phyloP scores from a whole-genome alignment of 2,797 vertebrate species.

The Pangasius djambal region DNA sequence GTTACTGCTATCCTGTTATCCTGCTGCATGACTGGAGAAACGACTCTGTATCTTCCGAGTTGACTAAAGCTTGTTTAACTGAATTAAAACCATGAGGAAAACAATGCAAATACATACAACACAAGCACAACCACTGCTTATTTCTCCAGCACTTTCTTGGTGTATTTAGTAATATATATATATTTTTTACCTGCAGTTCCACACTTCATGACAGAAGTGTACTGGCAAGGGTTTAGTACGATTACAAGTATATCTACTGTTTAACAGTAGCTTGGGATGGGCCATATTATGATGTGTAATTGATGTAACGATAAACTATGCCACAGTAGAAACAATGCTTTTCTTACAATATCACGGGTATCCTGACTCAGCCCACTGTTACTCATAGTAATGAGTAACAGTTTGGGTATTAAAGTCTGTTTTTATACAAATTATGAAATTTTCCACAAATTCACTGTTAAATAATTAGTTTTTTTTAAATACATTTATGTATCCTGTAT shows the following conservation, averaged over 20 bases:
- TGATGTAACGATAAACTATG: background rate
- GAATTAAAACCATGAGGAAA: background rate
- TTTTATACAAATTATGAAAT: background rate
- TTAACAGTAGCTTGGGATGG: slow-evolving; percentile 1
- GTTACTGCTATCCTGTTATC: slow-evolving; percentile 24
- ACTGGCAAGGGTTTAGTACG: background rate
- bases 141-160: background rate
- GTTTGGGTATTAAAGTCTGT: background rate
- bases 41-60: background rate
- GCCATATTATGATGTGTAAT: background rate
- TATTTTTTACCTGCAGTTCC: background rate
- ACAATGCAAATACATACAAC: too few species aligned
- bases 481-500: background rate
- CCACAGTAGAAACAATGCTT: background rate
- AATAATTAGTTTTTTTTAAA: background rate
- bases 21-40: background rate
- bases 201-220: background rate
- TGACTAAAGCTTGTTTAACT: background rate
- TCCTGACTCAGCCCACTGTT: background rate
- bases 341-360: background rate
- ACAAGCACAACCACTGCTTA: background rate
- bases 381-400: background rate
- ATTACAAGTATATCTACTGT: background rate
- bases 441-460: background rate
- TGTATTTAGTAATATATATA: background rate